These are phyloP conservation scores for Choristoneura rosaceana DNA, from an alignment of 2,888 invertebrate genomes.

Conservation along the genomic window DNA sequence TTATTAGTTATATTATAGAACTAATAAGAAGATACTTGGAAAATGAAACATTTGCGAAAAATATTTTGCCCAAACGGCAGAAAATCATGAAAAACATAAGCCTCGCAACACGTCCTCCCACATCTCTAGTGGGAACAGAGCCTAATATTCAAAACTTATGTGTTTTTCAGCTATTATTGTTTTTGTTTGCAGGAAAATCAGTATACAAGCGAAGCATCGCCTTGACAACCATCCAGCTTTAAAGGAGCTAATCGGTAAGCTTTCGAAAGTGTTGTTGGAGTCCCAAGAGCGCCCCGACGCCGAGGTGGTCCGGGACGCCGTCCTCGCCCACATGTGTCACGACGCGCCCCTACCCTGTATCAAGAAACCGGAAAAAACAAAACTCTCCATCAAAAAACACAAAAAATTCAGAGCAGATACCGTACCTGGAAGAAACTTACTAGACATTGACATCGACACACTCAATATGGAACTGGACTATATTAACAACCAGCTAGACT, in stretches of 20 bases:
- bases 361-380: constrained; percentile 62
- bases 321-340: constrained; percentile 94
- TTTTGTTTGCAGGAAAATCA: constrained; percentile 77
- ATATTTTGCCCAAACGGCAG: no score
- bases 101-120: no score
- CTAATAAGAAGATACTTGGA: no score
- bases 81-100: no score
- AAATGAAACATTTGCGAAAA: no score
- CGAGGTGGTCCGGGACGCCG: constrained; percentile 90
- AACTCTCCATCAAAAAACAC: constrained; percentile 51
- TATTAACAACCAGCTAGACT: constrained; percentile 76
- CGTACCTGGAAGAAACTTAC: constrained; percentile 58
- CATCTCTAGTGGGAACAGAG: no score
- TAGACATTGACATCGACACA: constrained; percentile 75
- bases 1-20: no score
- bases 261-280: constrained; percentile 88
- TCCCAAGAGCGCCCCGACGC: constrained; percentile 89
- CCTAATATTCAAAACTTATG: no score
- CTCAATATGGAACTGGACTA: constrained; percentile 78
- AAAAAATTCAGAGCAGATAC: constrained; percentile 54
- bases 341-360: constrained; percentile 92
- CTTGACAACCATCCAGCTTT: constrained; percentile 91
- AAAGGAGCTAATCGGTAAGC: constrained; percentile 88
- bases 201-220: constrained; percentile 87
- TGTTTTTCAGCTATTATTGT: no score